Conservation (phyloP, 2,113 vertebrate genomes). For the Piliocolobus tephrosceles region DNA sequence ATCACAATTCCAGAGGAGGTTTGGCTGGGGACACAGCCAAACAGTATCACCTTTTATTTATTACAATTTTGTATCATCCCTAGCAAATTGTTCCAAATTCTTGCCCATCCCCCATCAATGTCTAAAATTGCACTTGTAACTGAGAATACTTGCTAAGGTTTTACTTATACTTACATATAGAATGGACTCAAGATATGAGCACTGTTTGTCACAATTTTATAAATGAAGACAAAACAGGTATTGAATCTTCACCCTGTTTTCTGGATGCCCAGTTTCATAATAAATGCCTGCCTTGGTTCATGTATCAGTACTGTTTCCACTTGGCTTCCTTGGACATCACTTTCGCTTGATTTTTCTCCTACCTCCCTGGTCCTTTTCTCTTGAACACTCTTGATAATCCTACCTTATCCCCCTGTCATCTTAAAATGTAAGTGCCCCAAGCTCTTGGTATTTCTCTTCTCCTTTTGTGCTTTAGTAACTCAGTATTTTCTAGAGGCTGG, state of each 20-base stretch:
- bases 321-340: background rate
- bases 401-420: background rate
- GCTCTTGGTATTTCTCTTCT: background rate
- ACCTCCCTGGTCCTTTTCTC: background rate
- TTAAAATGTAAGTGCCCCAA: background rate
- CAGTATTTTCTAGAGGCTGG: background rate
- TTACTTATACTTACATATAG: background rate
- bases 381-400: background rate
- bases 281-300: background rate
- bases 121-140: background rate
- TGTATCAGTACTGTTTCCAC: background rate
- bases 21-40: too few species aligned
- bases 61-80: background rate
- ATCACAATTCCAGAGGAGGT: too few species aligned
- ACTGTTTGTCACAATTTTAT: background rate
- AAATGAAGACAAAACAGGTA: background rate
- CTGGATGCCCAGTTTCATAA: background rate
- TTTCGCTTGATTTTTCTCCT: background rate
- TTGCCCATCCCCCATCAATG: background rate
- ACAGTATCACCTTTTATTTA: background rate
- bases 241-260: background rate
- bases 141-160: background rate
- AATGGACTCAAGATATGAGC: background rate
- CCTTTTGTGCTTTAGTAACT: background rate
- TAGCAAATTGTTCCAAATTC: background rate